Base-by-base conservation (phyloP, 2,113 vertebrate genomes). In the Antidorcas marsupialis region DNA sequence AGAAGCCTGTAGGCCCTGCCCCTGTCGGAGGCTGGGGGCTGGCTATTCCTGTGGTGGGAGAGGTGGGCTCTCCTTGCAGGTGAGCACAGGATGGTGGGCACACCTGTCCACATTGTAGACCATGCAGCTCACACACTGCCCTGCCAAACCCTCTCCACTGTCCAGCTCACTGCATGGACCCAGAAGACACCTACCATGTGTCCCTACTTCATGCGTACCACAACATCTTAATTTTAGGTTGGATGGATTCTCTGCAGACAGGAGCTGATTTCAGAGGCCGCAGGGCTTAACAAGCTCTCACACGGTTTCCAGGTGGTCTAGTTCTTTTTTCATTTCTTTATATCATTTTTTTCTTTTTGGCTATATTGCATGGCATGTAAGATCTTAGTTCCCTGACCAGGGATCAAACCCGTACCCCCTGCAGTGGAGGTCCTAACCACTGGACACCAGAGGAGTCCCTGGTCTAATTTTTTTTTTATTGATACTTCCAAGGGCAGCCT, bases 1-100 rank as follows among this genome's bases (percentile, higher is more conserved):
- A 97, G 85, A 93, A 60, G 79, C 71, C 84, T 33, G 13, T 47
- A 27, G 2, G n/a, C 30, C 60, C 55, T 97, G 28, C 52, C 96
- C 43, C 57, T 64, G 36, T 33, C 88, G 23, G 81, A 11, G 7
- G 27, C 33, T 60, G 13, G 16, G 2, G 6, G 6, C 27, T 11
- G 14, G 0, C 79, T 43, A n/a, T 53, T 89, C 11, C 39, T 55
- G 28, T 12, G 21, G 16, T 55, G 28, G 33, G 25, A 15, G 43
- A 90, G 2, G 39, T 12, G 87, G 36, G 39, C 6, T 62, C 81
- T 36, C n/a, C 33, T 25, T 30, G 13, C 45, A 16, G 60, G 43
- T 92, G 62, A 39, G 60, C 59, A 64, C 50, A 90, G 62, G 33
- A 8, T n/a, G 52, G 21, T n/a, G 33, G 19, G 52, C 39, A 30